Percentiles rank a stretch among this genome's conserved stretches.
phyloP scores from a whole-genome alignment of 2,888 invertebrate genomes.

The Xiphydria camelus region DNA sequence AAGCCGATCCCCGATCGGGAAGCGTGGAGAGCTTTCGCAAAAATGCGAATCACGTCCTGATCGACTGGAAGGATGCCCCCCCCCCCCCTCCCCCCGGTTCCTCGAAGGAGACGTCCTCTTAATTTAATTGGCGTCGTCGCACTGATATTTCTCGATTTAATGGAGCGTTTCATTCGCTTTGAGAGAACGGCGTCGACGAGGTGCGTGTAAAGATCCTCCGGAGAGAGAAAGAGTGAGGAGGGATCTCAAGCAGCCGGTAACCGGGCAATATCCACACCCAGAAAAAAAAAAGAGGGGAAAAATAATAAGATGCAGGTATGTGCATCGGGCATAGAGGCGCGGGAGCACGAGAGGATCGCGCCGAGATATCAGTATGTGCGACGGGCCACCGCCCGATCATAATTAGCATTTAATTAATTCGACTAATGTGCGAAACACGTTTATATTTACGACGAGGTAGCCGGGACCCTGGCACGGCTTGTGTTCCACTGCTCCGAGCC shows the following conservation, averaged over 20 bases:
- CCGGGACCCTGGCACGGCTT: constrained; percentile 2
- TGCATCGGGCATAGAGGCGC: not conserved
- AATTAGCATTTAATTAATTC: constrained; percentile 53
- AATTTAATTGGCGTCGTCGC: not conserved
- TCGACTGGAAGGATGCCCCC: no score
- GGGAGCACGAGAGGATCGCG: not conserved
- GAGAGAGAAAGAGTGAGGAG: not conserved
- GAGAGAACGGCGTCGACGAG: no score
- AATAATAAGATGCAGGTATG: constrained; percentile 35
- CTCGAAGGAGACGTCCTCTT: no score
- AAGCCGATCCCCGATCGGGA: no score
- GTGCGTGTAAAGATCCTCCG: not conserved
- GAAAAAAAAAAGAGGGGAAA: constrained; percentile 12
- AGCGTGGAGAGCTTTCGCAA: no score
- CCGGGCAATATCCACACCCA: not conserved
- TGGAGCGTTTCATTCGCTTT: not conserved
- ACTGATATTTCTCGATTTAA: not conserved
- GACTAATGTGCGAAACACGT: constrained; percentile 49
- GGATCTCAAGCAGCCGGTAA: not conserved
- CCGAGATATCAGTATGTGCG: constrained; percentile 38
- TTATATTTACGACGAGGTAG: constrained; percentile 37
- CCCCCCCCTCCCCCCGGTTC: no score
- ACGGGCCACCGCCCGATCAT: constrained; percentile 37
- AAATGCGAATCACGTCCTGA: no score
- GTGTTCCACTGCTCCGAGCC: constrained; percentile 12